Evolutionary conservation across 2,797 vertebrate genomes (phyloP).

Genomic region (Cynodonichthys magdalenae): DNA sequence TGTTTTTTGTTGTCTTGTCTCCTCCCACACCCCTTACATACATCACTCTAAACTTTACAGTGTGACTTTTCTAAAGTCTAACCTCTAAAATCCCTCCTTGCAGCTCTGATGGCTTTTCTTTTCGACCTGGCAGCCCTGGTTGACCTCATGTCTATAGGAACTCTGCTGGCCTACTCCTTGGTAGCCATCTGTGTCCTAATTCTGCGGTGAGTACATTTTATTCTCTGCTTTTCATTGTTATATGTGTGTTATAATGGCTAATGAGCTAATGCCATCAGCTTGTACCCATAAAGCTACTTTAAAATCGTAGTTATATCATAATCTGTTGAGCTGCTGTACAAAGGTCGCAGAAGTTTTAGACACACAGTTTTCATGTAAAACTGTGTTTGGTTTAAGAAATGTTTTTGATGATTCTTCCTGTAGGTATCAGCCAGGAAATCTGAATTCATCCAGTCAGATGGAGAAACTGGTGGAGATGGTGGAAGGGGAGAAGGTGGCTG

Average conservation of each 20-base stretch:
- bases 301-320: slow-evolving; percentile 7
- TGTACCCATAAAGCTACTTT: slow-evolving; percentile 2
- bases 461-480: slow-evolving; percentile 86
- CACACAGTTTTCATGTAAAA: neutral
- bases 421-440: slow-evolving; percentile 89
- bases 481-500: slow-evolving; percentile 81
- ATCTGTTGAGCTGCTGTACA: slow-evolving; percentile 8
- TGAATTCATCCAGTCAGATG: slow-evolving; percentile 76
- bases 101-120: slow-evolving; percentile 92
- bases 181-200: slow-evolving; percentile 94
- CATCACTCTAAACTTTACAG: neutral
- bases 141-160: slow-evolving; percentile 97
- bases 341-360: slow-evolving; percentile 7
- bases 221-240: slow-evolving; percentile 5
- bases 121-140: slow-evolving; percentile 92
- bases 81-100: slow-evolving; percentile 8
- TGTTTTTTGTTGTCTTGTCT: neutral
- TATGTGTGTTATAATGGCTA: slow-evolving; percentile 1
- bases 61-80: neutral
- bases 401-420: neutral
- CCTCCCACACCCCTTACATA: too few relatives aligned
- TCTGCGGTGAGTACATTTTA: slow-evolving; percentile 65
- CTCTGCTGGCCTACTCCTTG: slow-evolving; percentile 92
- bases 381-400: too few relatives aligned
- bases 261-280: neutral